These are phyloP conservation scores for Drosophila guanche DNA, from an alignment of 1,140 invertebrate species.

Conservation along the genomic window DNA sequence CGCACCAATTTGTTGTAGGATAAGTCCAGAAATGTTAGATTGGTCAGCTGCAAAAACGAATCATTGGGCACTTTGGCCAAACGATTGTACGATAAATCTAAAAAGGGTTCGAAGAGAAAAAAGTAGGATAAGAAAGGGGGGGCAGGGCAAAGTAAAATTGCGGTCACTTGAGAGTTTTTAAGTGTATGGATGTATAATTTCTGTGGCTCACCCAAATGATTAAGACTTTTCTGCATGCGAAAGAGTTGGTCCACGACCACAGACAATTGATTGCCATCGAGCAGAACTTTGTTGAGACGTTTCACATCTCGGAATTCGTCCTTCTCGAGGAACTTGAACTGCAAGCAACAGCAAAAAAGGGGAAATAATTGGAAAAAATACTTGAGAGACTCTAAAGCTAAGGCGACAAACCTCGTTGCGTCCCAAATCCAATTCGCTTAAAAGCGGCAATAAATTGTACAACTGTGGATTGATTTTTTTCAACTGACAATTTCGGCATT, in stretches of 20 bases:
- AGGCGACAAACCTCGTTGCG: constrained; percentile 86
- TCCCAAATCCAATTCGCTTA: constrained; percentile 89
- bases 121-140: not conserved
- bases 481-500: constrained; percentile 88
- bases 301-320: constrained; percentile 90
- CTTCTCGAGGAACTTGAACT: constrained; percentile 89
- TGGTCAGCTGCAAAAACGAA: constrained; percentile 88
- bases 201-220: constrained; percentile 76
- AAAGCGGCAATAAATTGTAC: constrained; percentile 88
- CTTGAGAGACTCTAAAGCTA: not conserved
- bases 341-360: constrained; percentile 36
- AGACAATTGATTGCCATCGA: constrained; percentile 91
- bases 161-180: constrained; percentile 25
- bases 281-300: constrained; percentile 87
- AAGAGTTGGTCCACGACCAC: constrained; percentile 90
- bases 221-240: constrained; percentile 86
- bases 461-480: constrained; percentile 90
- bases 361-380: constrained; percentile 68
- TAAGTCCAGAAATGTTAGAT: constrained; percentile 88
- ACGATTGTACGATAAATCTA: constrained; percentile 88
- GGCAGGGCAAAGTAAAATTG: constrained; percentile 12
- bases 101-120: constrained; percentile 9
- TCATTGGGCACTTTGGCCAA: constrained; percentile 88
- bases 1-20: constrained; percentile 89
- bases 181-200: constrained; percentile 37